Base-by-base conservation (phyloP, 2,797 vertebrate genomes). In the Delichon dasypus region DNA sequence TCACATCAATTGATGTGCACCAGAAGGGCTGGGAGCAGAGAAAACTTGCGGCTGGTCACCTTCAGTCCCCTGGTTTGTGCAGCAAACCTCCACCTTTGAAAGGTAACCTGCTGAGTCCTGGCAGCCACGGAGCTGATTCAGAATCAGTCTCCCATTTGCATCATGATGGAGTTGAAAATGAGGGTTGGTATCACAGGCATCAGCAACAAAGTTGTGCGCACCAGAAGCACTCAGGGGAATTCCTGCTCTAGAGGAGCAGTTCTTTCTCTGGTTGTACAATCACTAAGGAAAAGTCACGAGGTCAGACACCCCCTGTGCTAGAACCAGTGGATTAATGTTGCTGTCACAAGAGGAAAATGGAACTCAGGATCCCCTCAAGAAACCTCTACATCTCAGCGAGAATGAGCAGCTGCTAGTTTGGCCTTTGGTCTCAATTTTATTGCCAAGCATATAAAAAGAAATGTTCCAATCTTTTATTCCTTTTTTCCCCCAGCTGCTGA, bases 341-440 rank as follows among this genome's bases (percentile, higher is more conserved):
- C 47, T 90, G 71, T 70, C 84, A 74, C 54, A 45, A 22, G 23
- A 5, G 81, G 81, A 32, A 85, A 92, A 94, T 11, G 65, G 60
- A 75, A 77, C 68, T 87, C 68, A 42, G 81, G 65, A 78, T 66
- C 38, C 15, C 85, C 57, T 51, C 53, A 82, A 54, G 67, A 92
- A 90, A 87, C 42, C 68, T 92, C 75, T 76, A 40, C 42, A 74
- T 70, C 88, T 92, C 86, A 92, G 48, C 3, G 2, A 93, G 77
- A 93, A 94, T 15, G 54, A 95, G 86, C 95, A 96, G 94, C 93
- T 96, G 94, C 81, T 94, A 74, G 60, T 85, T 95, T 95, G 88
- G 94, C 92, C 92, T 94, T 93, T 94, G 80, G 51, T 93, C 94
- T 93, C 78, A 54, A 16, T 82, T 93, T 90, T 92, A 90, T 79